Conservation (phyloP, 2,113 vertebrate species). For the Daboia siamensis region DNA sequence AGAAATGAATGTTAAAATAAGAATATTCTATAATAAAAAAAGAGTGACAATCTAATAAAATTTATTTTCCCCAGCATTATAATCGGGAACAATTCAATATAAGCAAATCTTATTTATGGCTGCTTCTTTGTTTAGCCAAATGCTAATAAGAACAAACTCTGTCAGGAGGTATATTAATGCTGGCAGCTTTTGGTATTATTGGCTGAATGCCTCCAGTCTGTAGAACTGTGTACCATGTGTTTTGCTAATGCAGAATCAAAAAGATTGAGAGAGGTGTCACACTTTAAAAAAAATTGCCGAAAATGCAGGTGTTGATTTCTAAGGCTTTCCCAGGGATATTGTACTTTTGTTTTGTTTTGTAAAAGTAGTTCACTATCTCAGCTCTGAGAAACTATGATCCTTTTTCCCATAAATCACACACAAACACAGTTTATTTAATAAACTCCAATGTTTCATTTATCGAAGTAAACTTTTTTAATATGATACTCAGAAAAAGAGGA, state of each 20-base stretch:
- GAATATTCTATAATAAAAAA: neutral
- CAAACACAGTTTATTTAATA: constrained; percentile 7
- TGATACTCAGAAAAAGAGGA: constrained; percentile 11
- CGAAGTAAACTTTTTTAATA: constrained; percentile 40
- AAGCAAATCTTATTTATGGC: neutral
- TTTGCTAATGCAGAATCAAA: neutral
- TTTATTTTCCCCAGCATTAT: neutral
- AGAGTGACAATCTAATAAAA: neutral
- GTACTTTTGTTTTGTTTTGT: neutral
- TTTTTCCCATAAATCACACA: neutral
- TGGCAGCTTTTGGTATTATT: constrained; percentile 25
- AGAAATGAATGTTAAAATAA: neutral
- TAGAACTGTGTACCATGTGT: neutral
- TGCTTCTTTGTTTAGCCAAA: constrained; percentile 18
- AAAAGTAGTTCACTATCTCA: neutral
- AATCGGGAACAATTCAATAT: neutral
- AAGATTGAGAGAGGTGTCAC: too few species aligned
- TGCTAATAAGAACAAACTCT: neutral
- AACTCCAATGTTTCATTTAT: constrained; percentile 8
- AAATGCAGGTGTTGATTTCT: constrained; percentile 36
- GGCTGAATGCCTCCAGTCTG: constrained; percentile 39
- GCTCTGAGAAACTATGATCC: constrained; percentile 14
- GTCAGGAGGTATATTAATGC: constrained; percentile 29
- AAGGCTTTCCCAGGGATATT: constrained; percentile 19
- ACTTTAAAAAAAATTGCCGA: neutral